Evolutionary conservation across 2,797 vertebrate genomes (phyloP).

Genomic region (Triplophysa bombifrons): DNA sequence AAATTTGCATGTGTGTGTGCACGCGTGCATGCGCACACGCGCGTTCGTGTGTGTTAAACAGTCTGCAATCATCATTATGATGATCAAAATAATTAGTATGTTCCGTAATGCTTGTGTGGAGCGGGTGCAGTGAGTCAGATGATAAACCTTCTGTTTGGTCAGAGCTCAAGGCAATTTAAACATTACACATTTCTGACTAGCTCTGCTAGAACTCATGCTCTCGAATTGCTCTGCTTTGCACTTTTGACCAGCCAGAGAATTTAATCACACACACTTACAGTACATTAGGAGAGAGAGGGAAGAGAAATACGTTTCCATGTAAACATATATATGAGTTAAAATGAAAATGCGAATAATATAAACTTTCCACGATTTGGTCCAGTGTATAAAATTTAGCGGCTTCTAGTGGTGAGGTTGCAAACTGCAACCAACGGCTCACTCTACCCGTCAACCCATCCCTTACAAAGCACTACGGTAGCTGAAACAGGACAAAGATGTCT

Average conservation of each 20-base stretch:
- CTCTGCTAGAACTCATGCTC: constrained; percentile 6
- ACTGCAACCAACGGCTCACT: no score
- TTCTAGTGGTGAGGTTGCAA: no score
- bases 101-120: constrained; percentile 40
- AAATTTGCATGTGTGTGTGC: not conserved
- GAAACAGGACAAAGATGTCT: no score
- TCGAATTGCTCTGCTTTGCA: constrained; percentile 8
- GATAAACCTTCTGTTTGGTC: constrained; percentile 16
- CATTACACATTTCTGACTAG: constrained; percentile 30
- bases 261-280: not conserved
- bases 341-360: no score
- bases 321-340: no score
- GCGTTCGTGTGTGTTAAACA: not conserved
- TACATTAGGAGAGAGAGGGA: not conserved
- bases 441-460: no score
- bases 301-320: no score
- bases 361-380: not conserved
- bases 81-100: constrained; percentile 41
- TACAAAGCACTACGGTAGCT: no score
- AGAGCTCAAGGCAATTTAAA: constrained; percentile 14
- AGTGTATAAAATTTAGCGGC: no score
- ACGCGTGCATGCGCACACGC: not conserved
- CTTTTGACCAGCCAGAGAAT: constrained; percentile 3
- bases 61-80: constrained; percentile 21
- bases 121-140: constrained; percentile 16